A percentile compares a stretch with the other conserved stretches of the same genome.
Evolutionary conservation across 92 coral and sea anemone genomes (phyloP).

Genomic region (Desmophyllum pertusum): DNA sequence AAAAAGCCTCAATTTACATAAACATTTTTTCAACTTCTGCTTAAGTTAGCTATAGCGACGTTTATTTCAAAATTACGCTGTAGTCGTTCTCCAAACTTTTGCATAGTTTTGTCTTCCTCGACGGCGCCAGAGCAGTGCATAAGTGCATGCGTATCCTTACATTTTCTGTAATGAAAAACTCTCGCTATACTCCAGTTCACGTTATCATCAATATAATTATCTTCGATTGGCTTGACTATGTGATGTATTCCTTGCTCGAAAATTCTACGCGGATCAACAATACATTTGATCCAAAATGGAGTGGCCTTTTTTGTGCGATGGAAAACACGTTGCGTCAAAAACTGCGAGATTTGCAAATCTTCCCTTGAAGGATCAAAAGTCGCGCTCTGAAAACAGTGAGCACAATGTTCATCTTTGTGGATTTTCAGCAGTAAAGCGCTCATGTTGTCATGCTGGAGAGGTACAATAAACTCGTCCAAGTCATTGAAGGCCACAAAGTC

Average conservation of each 20-base stretch:
- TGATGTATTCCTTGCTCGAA: constrained; percentile 62
- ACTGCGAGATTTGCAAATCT: neutral
- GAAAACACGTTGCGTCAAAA: constrained; percentile 23
- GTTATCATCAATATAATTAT: neutral
- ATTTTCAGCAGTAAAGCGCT: constrained; percentile 30
- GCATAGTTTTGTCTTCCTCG: constrained; percentile 33
- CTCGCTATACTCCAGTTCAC: constrained; percentile 43
- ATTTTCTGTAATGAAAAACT: constrained; percentile 67
- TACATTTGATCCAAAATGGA: constrained; percentile 52
- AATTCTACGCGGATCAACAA: constrained; percentile 60
- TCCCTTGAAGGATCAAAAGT: constrained; percentile 40
- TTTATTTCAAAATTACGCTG: neutral
- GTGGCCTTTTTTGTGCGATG: constrained; percentile 1
- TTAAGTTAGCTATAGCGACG: neutral
- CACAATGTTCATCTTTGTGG: constrained; percentile 48
- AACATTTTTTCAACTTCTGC: neutral
- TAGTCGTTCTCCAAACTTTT: constrained; percentile 14
- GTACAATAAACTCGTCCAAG: constrained; percentile 72
- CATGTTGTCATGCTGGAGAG: constrained; percentile 42
- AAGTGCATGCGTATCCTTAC: constrained; percentile 24
- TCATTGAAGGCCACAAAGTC: constrained; percentile 68
- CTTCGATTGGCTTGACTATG: constrained; percentile 42
- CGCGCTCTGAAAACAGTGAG: constrained; percentile 62
- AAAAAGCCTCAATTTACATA: neutral
- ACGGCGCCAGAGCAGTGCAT: constrained; percentile 22